Conservation (phyloP, 2,797 vertebrate species). For the Anguilla marmorata region DNA sequence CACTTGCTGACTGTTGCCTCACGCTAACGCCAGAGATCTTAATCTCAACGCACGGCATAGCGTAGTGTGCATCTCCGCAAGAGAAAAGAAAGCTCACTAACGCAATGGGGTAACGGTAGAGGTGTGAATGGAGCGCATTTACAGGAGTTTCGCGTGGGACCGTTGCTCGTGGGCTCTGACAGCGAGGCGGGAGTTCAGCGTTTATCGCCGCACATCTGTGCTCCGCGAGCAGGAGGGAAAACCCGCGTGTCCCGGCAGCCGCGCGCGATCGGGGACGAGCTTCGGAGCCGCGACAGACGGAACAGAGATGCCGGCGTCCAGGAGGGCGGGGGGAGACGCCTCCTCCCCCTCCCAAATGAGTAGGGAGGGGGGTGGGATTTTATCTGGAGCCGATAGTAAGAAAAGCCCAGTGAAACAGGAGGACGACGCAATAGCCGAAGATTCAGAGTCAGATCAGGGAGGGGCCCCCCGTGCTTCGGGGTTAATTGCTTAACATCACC, state of each 20-base stretch:
- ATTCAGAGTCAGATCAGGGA: background rate
- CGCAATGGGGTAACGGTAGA: background rate
- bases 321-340: background rate
- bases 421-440: background rate
- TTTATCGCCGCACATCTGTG: background rate
- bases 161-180: too few species aligned
- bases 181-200: background rate
- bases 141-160: too few species aligned
- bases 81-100: background rate
- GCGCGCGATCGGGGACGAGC: background rate
- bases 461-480: background rate
- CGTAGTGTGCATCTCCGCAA: too few species aligned
- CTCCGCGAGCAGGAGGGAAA: slow-evolving; percentile 21
- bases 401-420: background rate
- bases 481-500: background rate
- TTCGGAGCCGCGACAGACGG: slow-evolving; percentile 36
- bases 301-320: slow-evolving; percentile 7
- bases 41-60: background rate
- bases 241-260: slow-evolving; percentile 29
- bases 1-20: background rate
- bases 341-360: background rate
- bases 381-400: background rate
- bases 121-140: background rate
- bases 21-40: background rate
- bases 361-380: too few species aligned